These are phyloP conservation scores for Poecilia picta DNA, from an alignment of 2,797 vertebrate species.

Conservation along the genomic window DNA sequence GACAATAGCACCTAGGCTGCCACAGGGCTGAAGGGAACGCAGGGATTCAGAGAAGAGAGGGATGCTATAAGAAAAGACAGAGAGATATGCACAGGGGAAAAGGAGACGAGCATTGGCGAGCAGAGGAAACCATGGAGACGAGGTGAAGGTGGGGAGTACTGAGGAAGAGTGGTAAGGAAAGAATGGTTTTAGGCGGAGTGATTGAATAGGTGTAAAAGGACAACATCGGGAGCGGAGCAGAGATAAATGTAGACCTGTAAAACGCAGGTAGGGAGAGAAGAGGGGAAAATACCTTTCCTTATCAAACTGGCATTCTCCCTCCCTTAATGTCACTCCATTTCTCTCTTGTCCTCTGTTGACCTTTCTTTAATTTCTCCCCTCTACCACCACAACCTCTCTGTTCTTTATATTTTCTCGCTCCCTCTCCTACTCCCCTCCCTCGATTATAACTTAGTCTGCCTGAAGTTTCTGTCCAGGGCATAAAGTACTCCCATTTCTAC, in stretches of 20 bases:
- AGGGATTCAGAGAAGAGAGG: conserved; percentile 30
- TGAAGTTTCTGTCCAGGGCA: conserved; percentile 43
- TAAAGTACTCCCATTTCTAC: conserved; percentile 36
- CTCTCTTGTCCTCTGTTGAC: conserved; percentile 53
- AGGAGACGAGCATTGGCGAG: conserved; percentile 4
- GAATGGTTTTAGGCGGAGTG: conserved; percentile 12
- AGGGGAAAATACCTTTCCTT: conserved; percentile 45
- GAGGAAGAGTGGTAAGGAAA: conserved; percentile 6
- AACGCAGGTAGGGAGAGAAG: neutral
- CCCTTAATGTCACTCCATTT: conserved; percentile 26
- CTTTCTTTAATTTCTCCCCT: conserved; percentile 52
- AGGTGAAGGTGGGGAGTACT: conserved; percentile 2
- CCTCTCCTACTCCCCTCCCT: conserved; percentile 44
- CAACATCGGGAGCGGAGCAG: conserved; percentile 9
- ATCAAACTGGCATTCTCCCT: conserved; percentile 30
- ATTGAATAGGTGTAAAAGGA: conserved; percentile 5
- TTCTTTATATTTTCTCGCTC: conserved; percentile 49
- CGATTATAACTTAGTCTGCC: conserved; percentile 38
- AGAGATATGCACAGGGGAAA: conserved; percentile 1
- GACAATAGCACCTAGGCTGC: conserved; percentile 34
- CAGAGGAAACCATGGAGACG: conserved; percentile 6
- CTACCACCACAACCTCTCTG: conserved; percentile 33
- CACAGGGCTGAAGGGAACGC: conserved; percentile 26
- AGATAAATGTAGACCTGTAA: neutral
- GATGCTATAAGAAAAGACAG: conserved; percentile 3